These are phyloP conservation scores for Wasmannia auropunctata DNA, from an alignment of 1,140 invertebrate species.

Conservation along the genomic window DNA sequence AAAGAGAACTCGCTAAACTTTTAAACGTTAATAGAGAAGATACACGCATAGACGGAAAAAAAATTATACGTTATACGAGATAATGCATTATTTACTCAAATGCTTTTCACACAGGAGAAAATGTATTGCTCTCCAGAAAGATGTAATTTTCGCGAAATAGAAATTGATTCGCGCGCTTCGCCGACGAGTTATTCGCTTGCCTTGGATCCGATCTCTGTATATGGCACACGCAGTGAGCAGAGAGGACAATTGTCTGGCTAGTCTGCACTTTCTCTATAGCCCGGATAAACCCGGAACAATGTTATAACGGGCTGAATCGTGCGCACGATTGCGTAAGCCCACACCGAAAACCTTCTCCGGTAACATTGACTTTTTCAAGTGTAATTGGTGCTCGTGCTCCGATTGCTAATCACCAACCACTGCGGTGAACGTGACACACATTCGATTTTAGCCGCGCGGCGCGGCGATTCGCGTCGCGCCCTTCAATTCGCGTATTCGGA, in stretches of 20 bases:
- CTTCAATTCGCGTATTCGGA: slow-evolving; percentile 20
- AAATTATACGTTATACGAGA: background rate
- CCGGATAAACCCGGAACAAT: slow-evolving; percentile 62
- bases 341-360: slow-evolving; percentile 64
- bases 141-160: background rate
- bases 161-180: background rate
- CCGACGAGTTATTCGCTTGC: slow-evolving; percentile 3
- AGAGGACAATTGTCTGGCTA: slow-evolving; percentile 52
- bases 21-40: background rate
- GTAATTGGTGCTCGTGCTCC: slow-evolving; percentile 70
- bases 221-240: slow-evolving; percentile 44
- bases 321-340: slow-evolving; percentile 60
- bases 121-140: background rate
- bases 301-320: slow-evolving; percentile 50
- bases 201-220: slow-evolving; percentile 50
- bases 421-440: slow-evolving; percentile 71
- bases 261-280: slow-evolving; percentile 34
- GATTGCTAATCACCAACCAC: slow-evolving; percentile 70
- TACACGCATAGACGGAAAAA: background rate
- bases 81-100: background rate
- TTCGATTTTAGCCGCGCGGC: slow-evolving; percentile 67
- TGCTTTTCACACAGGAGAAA: background rate
- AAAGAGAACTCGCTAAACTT: background rate
- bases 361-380: slow-evolving; percentile 75
- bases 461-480: slow-evolving; percentile 8